These are phyloP conservation scores for Idris sp. DNA, from an alignment of 1,140 invertebrate species.

Conservation along the genomic window DNA sequence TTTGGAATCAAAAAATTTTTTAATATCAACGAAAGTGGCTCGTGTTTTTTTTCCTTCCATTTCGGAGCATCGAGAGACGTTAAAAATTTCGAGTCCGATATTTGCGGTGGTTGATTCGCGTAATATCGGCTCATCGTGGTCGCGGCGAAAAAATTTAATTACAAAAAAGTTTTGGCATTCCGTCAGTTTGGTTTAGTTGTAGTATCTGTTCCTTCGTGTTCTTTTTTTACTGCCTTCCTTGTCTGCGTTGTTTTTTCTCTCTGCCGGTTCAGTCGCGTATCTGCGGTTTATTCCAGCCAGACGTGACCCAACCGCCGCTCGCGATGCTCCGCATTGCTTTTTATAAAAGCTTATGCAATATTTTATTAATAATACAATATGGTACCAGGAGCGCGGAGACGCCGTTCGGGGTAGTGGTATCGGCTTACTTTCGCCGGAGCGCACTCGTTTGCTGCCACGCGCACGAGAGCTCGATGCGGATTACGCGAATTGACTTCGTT, in stretches of 20 bases:
- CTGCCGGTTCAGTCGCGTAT: conserved; percentile 64
- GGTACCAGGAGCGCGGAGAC: conserved; percentile 37
- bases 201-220: conserved; percentile 4
- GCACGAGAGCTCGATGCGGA: conserved; percentile 34
- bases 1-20: conserved; percentile 50
- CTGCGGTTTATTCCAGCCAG: conserved; percentile 69
- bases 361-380: conserved; percentile 71
- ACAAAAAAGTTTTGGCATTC: conserved; percentile 76
- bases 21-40: conserved; percentile 47
- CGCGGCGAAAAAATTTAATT: conserved; percentile 73
- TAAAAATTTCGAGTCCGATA: conserved; percentile 65
- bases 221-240: conserved; percentile 5
- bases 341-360: conserved; percentile 68
- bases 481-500: conserved; percentile 59
- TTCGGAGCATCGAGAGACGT: conserved; percentile 44
- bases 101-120: conserved; percentile 64
- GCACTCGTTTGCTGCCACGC: conserved; percentile 28
- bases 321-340: conserved; percentile 51
- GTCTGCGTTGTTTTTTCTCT: conserved; percentile 9
- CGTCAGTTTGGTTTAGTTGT: conserved; percentile 71
- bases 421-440: conserved; percentile 56
- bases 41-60: too few species aligned
- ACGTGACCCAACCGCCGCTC: conserved; percentile 57
- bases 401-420: too few species aligned
- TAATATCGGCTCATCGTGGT: conserved; percentile 65